These are phyloP conservation scores for Sceloporus tristichus DNA, from an alignment of 2,113 vertebrate genomes.

Conservation along the genomic window DNA sequence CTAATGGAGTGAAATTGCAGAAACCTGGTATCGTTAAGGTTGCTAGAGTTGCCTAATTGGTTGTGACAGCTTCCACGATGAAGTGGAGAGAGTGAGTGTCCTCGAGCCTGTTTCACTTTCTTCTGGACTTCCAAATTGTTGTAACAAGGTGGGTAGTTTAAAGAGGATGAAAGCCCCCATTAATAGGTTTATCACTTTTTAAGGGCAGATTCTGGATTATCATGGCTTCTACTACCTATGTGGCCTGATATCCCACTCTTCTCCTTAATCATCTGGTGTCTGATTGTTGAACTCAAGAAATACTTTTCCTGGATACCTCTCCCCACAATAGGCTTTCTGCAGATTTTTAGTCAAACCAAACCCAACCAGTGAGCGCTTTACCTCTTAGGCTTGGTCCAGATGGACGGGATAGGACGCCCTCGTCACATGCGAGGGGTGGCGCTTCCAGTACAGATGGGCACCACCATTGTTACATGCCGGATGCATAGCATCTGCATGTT, in stretches of 20 bases:
- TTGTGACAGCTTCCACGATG: background rate
- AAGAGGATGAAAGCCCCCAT: background rate
- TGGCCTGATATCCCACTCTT: no score
- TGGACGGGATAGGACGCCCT: no score
- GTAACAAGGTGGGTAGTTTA: background rate
- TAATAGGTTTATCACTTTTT: background rate
- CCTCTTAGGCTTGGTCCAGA: no score
- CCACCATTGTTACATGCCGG: no score
- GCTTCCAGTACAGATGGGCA: no score
- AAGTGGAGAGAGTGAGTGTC: no score
- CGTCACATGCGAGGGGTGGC: no score
- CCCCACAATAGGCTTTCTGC: background rate
- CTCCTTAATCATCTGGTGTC: no score
- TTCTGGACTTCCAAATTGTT: background rate
- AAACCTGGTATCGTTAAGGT: background rate
- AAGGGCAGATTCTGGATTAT: background rate
- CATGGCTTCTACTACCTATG: background rate
- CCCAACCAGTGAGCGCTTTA: background rate
- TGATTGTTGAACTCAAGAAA: background rate
- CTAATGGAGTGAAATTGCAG: background rate
- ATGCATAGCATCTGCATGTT: no score
- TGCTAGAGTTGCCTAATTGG: background rate
- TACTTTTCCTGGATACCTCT: background rate
- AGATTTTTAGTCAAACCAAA: background rate
- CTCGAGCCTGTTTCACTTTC: background rate